Evolutionary conservation across 2,113 vertebrate species (phyloP).

Genomic region (Marcusenius ussheri): DNA sequence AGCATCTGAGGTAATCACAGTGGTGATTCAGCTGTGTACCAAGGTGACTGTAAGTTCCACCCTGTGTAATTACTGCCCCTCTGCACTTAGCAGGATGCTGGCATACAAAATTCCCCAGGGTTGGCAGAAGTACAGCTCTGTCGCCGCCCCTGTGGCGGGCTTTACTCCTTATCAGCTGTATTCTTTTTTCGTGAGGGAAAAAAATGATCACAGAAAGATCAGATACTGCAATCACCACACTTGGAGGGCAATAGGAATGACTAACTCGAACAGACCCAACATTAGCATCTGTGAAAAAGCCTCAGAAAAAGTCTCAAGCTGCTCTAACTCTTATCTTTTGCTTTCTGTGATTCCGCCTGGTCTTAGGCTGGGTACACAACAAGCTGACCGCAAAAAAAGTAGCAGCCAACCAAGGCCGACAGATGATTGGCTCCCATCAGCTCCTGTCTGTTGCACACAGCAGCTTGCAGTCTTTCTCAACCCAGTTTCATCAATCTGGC

Average conservation of each 20-base stretch:
- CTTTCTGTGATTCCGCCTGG: background rate
- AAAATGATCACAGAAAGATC: background rate
- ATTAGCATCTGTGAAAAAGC: background rate
- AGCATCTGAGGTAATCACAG: background rate
- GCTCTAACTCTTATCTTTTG: background rate
- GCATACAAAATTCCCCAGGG: background rate
- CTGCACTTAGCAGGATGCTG: background rate
- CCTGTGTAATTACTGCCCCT: background rate
- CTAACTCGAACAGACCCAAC: background rate
- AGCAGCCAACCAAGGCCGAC: background rate
- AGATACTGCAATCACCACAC: background rate
- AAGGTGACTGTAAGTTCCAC: background rate
- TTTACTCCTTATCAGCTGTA: background rate
- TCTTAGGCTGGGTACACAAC: background rate
- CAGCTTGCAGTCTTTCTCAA: background rate
- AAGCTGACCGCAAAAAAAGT: background rate
- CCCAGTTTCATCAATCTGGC: background rate
- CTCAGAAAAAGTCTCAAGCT: background rate
- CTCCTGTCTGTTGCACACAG: background rate
- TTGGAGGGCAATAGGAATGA: background rate
- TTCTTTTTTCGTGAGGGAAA: background rate
- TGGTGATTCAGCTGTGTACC: background rate
- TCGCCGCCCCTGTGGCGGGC: background rate
- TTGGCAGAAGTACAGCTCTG: background rate
- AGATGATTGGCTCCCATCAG: background rate